These are phyloP conservation scores for Bombylius major DNA, from an alignment of 2,888 invertebrate species.

Conservation along the genomic window DNA sequence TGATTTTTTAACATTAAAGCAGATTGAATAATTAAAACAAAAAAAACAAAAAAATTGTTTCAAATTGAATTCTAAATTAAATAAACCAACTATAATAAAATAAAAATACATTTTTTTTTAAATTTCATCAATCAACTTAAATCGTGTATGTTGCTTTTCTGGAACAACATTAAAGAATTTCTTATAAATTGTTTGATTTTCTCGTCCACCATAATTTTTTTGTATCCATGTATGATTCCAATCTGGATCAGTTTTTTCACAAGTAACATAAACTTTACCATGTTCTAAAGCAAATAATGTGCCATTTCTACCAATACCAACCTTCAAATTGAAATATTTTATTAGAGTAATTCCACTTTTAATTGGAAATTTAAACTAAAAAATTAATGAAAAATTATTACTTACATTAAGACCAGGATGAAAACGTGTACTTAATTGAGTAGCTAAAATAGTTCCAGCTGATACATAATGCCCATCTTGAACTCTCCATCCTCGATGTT, in stretches of 20 bases:
- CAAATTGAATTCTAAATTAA: neutral
- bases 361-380: neutral
- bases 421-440: conserved; percentile 56
- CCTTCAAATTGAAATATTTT: conserved; percentile 40
- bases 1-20: no score
- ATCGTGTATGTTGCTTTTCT: conserved; percentile 60
- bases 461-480: conserved; percentile 56
- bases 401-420: conserved; percentile 70
- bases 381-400: conserved; percentile 3
- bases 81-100: neutral
- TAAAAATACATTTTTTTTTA: conserved; percentile 26
- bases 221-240: conserved; percentile 67
- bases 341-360: neutral
- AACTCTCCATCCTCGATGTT: conserved; percentile 66
- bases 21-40: conserved; percentile 11
- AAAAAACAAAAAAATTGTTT: no score
- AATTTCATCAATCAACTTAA: conserved; percentile 61
- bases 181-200: conserved; percentile 58
- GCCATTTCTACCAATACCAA: conserved; percentile 66
- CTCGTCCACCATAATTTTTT: conserved; percentile 48
- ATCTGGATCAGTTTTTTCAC: conserved; percentile 66
- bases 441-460: conserved; percentile 53
- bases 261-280: conserved; percentile 68
- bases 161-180: conserved; percentile 79
- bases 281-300: conserved; percentile 68